Conservation (phyloP, 2,888 invertebrate species). For the Phrixothrix hirtus region DNA sequence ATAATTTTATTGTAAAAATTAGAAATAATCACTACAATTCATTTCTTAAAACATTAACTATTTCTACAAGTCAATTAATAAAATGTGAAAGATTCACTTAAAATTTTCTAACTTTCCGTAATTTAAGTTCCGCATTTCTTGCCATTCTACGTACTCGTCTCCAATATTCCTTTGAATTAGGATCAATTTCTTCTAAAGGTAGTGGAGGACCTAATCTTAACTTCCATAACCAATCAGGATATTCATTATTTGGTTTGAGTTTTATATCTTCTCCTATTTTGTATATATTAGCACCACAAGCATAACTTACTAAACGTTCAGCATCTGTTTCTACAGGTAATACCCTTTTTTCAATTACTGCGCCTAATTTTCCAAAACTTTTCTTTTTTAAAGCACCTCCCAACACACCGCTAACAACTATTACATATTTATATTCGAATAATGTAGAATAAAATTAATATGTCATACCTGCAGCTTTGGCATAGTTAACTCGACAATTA, state of each 20-base stretch:
- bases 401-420: constrained; percentile 47
- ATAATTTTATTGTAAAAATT: no score
- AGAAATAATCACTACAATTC: not conserved
- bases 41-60: not conserved
- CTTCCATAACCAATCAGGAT: constrained; percentile 92
- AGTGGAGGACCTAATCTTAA: constrained; percentile 67
- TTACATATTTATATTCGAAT: not conserved
- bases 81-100: constrained; percentile 45
- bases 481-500: constrained; percentile 42
- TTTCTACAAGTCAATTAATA: not conserved
- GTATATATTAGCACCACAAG: constrained; percentile 85
- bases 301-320: constrained; percentile 71
- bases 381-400: constrained; percentile 61
- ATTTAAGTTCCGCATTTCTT: constrained; percentile 66
- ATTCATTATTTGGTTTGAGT: constrained; percentile 75
- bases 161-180: constrained; percentile 82
- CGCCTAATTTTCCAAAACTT: constrained; percentile 65
- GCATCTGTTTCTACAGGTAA: constrained; percentile 86
- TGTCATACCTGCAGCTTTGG: constrained; percentile 40
- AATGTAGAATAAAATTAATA: not conserved
- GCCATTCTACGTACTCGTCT: constrained; percentile 67
- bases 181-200: constrained; percentile 75
- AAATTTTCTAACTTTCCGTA: constrained; percentile 65
- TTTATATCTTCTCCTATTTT: constrained; percentile 81
- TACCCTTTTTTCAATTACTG: constrained; percentile 68